Evolutionary conservation across 2,888 invertebrate genomes (phyloP), one percentile per base, ranked within the genome.

Genomic region (Nephrocerus scutellatus): DNA sequence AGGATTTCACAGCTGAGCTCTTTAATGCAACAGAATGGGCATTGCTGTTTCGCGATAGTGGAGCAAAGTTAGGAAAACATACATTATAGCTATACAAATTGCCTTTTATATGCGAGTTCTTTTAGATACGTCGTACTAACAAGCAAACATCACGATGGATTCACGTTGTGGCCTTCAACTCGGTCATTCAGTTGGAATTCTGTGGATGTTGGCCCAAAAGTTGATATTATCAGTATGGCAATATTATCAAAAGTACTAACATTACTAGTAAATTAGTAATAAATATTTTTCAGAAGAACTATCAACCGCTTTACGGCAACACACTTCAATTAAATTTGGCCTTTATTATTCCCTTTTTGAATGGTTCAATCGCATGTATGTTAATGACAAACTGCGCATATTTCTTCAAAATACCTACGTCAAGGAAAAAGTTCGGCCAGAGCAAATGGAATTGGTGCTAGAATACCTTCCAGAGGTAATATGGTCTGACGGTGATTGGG

Each of bases 401-500:
- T 85, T 80, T 52, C 66, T 70, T 5, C 77, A 79, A 3, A 72
- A 76, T 20, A 66, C 74, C 26, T 93, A 82, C 63, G 81, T 84
- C 0, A 65, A 72, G 6, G 70, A 74, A 3, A 89, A 90, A 66
- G 71, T 82, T n/a, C 68, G 81, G 48, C 88, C 88, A 0, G 92
- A 93, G 65, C 72, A 93, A 56, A 74, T 77, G 46, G 91, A 92
- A 59, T 58, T 90, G 32, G 73, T 89, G 16, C 62, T 75, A 41
- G 70, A 71, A 41, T 85, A 84, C 53, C 60, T 74, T 41, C 84
- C 84, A 0, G 85, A 89, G 20, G 72, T 95, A 0, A 64, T 95
- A 12, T 95, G 93, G 93, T 82, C 90, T 0, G 95, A 95, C 65
- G 95, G 95, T 0, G 95, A 93, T 53, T 92, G 92, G 91, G 92